Percentiles rank a stretch among this genome's conserved stretches.
Conservation (phyloP, 1,140 invertebrate species). For the Papilio polyxenes region DNA sequence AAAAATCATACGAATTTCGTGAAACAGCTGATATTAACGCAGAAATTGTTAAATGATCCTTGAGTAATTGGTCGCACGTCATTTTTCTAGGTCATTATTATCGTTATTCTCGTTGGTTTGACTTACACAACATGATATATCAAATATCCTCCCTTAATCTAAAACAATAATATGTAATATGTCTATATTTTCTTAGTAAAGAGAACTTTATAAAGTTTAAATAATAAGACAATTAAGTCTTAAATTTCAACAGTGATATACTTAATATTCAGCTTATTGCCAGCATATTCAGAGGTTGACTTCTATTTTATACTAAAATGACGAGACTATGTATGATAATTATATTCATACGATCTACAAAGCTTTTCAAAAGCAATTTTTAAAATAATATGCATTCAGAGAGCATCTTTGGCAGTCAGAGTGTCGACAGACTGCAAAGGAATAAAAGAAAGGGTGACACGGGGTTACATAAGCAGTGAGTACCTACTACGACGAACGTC, state of each 20-base stretch:
- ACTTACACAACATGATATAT: neutral
- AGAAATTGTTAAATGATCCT: slow-evolving; percentile 1
- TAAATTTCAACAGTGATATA: neutral
- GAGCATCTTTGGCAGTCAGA: neutral
- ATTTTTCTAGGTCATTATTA: slow-evolving; percentile 11
- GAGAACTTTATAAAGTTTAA: neutral
- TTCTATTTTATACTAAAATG: no score
- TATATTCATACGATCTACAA: neutral
- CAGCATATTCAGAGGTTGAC: no score
- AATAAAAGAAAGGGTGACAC: slow-evolving; percentile 8
- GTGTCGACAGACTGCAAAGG: slow-evolving; percentile 11
- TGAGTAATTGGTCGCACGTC: neutral
- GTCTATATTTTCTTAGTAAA: neutral
- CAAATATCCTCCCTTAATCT: neutral
- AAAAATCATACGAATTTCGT: neutral
- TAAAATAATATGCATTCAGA: neutral
- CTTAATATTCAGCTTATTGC: no score
- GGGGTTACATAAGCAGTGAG: slow-evolving; percentile 21
- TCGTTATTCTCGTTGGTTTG: neutral
- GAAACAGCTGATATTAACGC: slow-evolving; percentile 1
- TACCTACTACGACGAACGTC: slow-evolving; percentile 6
- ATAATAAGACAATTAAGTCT: neutral
- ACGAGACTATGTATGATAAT: neutral
- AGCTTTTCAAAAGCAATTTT: neutral
- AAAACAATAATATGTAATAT: neutral